Evolutionary conservation across 2,113 vertebrate genomes (phyloP).

Genomic region (Athene cunicularia): DNA sequence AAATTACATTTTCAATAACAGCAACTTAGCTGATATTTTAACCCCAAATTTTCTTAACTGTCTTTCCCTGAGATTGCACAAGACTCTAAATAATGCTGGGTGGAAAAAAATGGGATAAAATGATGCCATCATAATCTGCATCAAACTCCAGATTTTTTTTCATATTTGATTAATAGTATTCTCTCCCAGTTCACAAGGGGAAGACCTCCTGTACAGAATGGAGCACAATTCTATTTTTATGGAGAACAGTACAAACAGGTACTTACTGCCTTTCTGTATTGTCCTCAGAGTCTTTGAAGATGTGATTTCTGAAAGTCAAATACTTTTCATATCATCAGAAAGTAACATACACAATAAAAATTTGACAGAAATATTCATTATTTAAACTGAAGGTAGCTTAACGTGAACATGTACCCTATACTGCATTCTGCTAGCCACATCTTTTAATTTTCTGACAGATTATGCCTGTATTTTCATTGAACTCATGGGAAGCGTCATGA

Average conservation of each 20-base stretch:
- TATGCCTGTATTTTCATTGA: neutral
- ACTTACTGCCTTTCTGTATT: neutral
- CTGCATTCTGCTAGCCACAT: neutral
- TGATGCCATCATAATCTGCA: neutral
- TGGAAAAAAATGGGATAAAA: neutral
- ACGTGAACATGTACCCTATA: neutral
- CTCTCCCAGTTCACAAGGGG: neutral
- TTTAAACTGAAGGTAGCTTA: neutral
- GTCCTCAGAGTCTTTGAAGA: neutral
- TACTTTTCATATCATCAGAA: neutral
- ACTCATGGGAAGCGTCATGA: neutral
- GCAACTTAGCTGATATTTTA: neutral
- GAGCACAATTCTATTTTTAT: neutral
- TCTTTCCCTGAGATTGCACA: neutral
- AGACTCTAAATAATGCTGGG: neutral
- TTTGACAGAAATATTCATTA: neutral
- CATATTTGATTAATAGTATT: neutral
- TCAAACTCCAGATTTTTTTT: neutral
- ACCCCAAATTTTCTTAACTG: neutral
- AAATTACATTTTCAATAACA: neutral
- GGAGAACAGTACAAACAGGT: neutral
- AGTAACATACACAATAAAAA: neutral
- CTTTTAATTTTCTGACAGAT: neutral
- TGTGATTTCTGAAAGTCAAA: neutral
- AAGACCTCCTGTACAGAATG: neutral